Evolutionary conservation across 2,797 vertebrate genomes (phyloP).

Genomic region (Xyrichtys novacula): DNA sequence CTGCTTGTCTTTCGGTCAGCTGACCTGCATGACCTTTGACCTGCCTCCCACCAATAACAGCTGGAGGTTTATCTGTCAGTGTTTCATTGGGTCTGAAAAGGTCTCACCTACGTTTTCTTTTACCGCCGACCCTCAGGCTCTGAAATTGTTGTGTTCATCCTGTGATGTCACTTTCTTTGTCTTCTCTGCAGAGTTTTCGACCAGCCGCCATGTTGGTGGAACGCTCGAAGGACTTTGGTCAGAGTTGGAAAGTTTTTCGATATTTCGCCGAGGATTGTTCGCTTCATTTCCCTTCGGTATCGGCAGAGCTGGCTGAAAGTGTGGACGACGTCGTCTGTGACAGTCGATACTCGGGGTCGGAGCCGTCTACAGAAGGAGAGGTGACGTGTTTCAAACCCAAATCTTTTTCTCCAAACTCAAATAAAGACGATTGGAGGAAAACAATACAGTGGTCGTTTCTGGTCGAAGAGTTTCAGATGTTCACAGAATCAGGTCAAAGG

Average conservation of each 20-base stretch:
- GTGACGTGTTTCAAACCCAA: constrained; percentile 59
- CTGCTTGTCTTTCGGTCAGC: no score
- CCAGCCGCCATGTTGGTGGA: constrained; percentile 94
- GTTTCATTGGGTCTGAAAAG: no score
- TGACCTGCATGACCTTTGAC: no score
- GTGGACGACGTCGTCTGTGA: constrained; percentile 90
- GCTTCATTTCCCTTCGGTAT: constrained; percentile 85
- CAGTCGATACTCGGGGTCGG: constrained; percentile 89
- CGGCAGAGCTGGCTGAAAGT: constrained; percentile 76
- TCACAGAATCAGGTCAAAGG: no score
- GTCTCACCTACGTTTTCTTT: no score
- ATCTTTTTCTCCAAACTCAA: neutral
- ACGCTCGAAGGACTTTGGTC: constrained; percentile 89
- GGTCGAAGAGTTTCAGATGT: no score
- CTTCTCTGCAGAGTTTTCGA: constrained; percentile 86
- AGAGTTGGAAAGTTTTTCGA: constrained; percentile 88
- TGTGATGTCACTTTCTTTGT: constrained; percentile 18
- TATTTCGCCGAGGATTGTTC: constrained; percentile 91
- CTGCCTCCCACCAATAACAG: no score
- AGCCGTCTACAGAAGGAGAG: constrained; percentile 91
- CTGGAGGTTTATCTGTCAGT: no score
- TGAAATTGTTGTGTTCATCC: neutral
- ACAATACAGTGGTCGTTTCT: no score
- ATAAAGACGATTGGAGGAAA: no score
- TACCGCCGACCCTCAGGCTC: no score